These are phyloP conservation scores for Lymantria dispar DNA, from an alignment of 2,888 invertebrate species.

Conservation along the genomic window DNA sequence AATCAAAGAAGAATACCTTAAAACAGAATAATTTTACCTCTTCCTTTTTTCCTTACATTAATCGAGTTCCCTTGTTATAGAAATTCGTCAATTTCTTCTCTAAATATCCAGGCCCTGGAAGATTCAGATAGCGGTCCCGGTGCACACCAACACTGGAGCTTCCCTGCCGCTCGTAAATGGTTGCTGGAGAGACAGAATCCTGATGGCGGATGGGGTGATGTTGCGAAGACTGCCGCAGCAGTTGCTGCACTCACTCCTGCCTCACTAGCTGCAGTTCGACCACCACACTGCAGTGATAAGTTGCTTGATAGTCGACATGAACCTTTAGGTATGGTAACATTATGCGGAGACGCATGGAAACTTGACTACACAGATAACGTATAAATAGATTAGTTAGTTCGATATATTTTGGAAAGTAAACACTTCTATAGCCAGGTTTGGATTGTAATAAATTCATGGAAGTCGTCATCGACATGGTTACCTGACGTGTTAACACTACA, in stretches of 20 bases:
- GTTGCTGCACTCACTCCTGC: constrained; percentile 89
- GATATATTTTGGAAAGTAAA: no score
- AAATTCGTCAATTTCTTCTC: not conserved
- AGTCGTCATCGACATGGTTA: no score
- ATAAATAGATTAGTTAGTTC: no score
- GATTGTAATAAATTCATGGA: no score
- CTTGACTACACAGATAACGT: no score
- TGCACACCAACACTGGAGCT: constrained; percentile 87
- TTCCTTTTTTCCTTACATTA: no score
- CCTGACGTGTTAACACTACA: no score
- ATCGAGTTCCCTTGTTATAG: not conserved
- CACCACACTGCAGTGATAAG: constrained; percentile 79
- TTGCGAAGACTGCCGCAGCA: constrained; percentile 89
- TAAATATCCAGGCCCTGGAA: constrained; percentile 84
- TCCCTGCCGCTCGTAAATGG: constrained; percentile 89
- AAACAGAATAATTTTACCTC: no score
- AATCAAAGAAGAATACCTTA: no score
- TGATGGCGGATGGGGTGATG: constrained; percentile 90
- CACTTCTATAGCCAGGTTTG: no score
- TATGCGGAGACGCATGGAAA: not conserved
- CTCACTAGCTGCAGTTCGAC: constrained; percentile 86
- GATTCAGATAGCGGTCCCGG: constrained; percentile 85
- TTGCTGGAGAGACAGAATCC: constrained; percentile 87
- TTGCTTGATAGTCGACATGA: constrained; percentile 75
- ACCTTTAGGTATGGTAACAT: constrained; percentile 65